Percentiles rank a stretch among this genome's conserved stretches.
Evolutionary conservation across 1,140 invertebrate species (phyloP).

Genomic region (Bombus picipes): DNA sequence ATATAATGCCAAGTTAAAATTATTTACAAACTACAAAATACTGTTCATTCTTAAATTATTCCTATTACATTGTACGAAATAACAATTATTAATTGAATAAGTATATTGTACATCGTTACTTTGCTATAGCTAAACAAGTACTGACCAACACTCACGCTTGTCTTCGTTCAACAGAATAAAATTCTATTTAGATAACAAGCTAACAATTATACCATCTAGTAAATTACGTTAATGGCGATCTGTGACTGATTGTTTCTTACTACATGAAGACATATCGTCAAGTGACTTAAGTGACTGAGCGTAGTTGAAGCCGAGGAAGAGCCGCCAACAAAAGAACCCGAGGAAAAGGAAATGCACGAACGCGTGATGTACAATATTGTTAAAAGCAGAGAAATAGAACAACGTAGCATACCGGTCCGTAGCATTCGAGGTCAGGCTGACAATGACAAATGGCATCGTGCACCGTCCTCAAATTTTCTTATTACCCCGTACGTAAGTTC

Average conservation of each 20-base stretch:
- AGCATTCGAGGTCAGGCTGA: conserved; percentile 74
- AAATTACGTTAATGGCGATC: conserved; percentile 36
- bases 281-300: conserved; percentile 68
- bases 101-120: no score
- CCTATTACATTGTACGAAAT: no score
- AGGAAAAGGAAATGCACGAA: conserved; percentile 66
- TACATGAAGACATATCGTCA: conserved; percentile 73
- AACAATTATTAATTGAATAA: no score
- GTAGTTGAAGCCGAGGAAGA: conserved; percentile 64
- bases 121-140: no score
- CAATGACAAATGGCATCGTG: conserved; percentile 77
- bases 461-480: conserved; percentile 76
- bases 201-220: conserved; percentile 37
- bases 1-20: conserved; percentile 1
- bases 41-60: background rate
- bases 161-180: conserved; percentile 11
- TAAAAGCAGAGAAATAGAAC: conserved; percentile 78
- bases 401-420: conserved; percentile 62
- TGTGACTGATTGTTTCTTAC: conserved; percentile 49
- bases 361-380: conserved; percentile 76
- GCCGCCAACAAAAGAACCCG: conserved; percentile 58
- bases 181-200: background rate
- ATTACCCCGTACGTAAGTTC: conserved; percentile 62
- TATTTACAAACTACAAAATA: no score
- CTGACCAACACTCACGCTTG: background rate